phyloP scores from a whole-genome alignment of 53 echinoderm and acorn worm genomes.

The Glandiceps talaboti region DNA sequence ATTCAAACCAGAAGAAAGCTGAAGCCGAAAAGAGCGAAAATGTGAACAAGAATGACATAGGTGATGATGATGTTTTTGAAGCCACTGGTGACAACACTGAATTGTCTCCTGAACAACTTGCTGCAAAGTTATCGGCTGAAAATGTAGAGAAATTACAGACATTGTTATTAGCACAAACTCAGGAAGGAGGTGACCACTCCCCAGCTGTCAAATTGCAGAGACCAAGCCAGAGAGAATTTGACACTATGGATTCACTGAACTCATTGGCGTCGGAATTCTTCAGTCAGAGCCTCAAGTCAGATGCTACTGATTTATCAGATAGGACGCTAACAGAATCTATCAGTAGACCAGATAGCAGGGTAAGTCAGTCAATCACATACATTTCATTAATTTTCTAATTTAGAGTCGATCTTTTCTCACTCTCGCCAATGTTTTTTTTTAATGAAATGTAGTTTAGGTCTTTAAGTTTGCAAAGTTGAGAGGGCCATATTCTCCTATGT shows the following conservation, averaged over 20 bases:
- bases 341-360: slow-evolving; percentile 10
- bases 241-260: not conserved
- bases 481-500: too few species aligned
- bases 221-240: slow-evolving; percentile 2
- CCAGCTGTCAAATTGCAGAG: slow-evolving; percentile 5
- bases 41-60: too few species aligned
- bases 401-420: too few species aligned
- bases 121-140: not conserved
- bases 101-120: not conserved
- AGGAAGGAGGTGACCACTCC: not conserved
- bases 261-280: slow-evolving; percentile 35
- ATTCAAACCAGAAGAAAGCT: not conserved
- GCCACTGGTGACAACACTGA: not conserved
- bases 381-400: too few species aligned
- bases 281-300: slow-evolving; percentile 62
- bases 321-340: slow-evolving; percentile 6
- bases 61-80: slow-evolving; percentile 6
- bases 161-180: not conserved
- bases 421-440: too few species aligned
- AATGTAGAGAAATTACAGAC: not conserved
- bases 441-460: too few species aligned
- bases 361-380: too few species aligned
- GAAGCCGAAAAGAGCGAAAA: not conserved
- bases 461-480: too few species aligned
- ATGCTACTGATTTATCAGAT: slow-evolving; percentile 28